Conservation (phyloP, 2,888 invertebrate genomes). For the Seira musarum region DNA sequence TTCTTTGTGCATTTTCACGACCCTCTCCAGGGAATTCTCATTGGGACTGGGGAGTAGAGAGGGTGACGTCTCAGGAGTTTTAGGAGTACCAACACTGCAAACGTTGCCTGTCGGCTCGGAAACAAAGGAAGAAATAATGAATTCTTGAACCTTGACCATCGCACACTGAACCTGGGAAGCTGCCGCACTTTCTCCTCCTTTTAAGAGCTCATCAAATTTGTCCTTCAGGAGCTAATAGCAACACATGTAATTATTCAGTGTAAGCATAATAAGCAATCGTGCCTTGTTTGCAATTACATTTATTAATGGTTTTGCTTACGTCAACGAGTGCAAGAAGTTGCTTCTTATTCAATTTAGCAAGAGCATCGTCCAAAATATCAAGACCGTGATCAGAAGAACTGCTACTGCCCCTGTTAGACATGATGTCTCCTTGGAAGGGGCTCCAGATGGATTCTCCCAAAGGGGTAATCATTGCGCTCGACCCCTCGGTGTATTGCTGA, state of each 20-base stretch:
- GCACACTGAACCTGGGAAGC: conserved; percentile 37
- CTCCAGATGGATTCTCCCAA: conserved; percentile 53
- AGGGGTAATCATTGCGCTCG: conserved; percentile 34
- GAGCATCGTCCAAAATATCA: conserved; percentile 27
- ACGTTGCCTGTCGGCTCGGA: conserved; percentile 18
- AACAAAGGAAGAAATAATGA: conserved; percentile 48
- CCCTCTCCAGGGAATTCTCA: conserved; percentile 27
- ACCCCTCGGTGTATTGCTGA: conserved; percentile 27
- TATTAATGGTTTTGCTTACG: conserved; percentile 23
- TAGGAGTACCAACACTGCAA: conserved; percentile 9
- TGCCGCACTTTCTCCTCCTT: conserved; percentile 21
- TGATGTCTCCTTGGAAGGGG: conserved; percentile 32
- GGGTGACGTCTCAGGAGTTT: background rate
- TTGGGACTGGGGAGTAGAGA: conserved; percentile 30
- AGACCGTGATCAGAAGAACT: background rate
- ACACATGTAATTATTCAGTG: background rate
- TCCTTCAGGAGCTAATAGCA: conserved; percentile 44
- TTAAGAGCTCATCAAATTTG: conserved; percentile 35
- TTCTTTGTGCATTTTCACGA: conserved; percentile 29
- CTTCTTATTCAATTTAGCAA: conserved; percentile 13
- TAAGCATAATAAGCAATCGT: background rate
- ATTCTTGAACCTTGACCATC: conserved; percentile 57
- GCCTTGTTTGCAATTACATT: background rate
- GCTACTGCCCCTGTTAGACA: background rate
- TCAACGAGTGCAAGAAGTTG: conserved; percentile 37